Evolutionary conservation across 2,113 vertebrate genomes (phyloP).

Genomic region (Seriola quinqueradiata): DNA sequence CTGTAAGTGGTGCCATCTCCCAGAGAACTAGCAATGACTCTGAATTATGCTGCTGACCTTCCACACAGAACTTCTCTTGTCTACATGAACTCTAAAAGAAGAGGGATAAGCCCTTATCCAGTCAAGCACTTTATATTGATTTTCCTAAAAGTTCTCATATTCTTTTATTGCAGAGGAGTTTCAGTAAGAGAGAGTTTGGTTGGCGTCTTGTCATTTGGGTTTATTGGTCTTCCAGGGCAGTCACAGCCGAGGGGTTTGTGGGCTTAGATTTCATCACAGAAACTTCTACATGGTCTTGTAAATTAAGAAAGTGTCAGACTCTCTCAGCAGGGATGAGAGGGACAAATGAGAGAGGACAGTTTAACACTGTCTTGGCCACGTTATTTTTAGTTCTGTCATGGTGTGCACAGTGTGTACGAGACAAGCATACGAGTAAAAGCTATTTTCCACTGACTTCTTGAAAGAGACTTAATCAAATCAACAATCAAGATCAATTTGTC

Average conservation of each 20-base stretch:
- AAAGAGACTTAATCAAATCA: constrained; percentile 55
- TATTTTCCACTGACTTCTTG: constrained; percentile 18
- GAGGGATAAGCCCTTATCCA: constrained; percentile 49
- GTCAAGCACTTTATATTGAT: constrained; percentile 57
- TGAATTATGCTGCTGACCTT: constrained; percentile 59
- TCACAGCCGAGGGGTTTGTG: constrained; percentile 47
- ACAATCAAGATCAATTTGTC: constrained; percentile 49
- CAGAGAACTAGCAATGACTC: constrained; percentile 31
- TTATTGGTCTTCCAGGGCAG: constrained; percentile 53
- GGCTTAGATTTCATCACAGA: constrained; percentile 61
- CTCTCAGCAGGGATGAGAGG: constrained; percentile 24
- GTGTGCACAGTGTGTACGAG: constrained; percentile 11
- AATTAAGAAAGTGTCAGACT: constrained; percentile 61
- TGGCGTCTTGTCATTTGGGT: constrained; percentile 53
- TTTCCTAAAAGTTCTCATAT: constrained; percentile 54
- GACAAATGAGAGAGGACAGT: constrained; percentile 53
- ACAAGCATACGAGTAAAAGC: constrained; percentile 26
- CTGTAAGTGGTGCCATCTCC: constrained; percentile 39
- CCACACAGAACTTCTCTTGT: constrained; percentile 24
- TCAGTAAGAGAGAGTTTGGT: constrained; percentile 28
- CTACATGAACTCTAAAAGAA: constrained; percentile 38
- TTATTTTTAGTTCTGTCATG: constrained; percentile 35
- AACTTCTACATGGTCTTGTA: constrained; percentile 40
- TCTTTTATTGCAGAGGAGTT: constrained; percentile 50
- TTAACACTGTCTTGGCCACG: constrained; percentile 10